phyloP scores from a whole-genome alignment of 35 echinoderm and acorn worm species.

The Eucidaris tribuloides region DNA sequence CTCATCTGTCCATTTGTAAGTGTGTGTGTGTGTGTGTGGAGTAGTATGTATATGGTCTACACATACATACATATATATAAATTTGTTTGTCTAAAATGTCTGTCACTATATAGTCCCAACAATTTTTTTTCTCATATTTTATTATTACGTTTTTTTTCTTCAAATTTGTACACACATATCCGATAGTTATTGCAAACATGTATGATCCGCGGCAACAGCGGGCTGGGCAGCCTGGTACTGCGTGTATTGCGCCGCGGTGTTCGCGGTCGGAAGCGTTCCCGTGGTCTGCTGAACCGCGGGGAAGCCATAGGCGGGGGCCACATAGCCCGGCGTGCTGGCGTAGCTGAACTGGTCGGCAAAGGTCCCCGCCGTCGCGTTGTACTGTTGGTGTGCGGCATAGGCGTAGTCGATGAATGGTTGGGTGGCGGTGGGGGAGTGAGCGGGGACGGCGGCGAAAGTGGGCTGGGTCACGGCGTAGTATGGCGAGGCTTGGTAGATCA shows the following conservation, averaged over 20 bases:
- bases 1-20: no score
- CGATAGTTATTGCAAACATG: constrained; percentile 33
- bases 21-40: no score
- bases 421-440: constrained; percentile 10
- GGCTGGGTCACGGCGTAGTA: constrained; percentile 27
- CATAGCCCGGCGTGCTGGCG: constrained; percentile 19
- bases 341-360: constrained; percentile 21
- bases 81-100: no score
- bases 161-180: no score
- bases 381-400: constrained; percentile 16
- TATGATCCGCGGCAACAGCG: constrained; percentile 5
- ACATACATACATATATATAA: no score
- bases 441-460: constrained; percentile 12
- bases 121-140: no score
- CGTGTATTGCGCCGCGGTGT: constrained; percentile 7
- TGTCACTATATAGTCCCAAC: no score
- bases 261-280: neutral
- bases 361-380: constrained; percentile 13
- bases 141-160: no score
- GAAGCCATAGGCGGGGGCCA: constrained; percentile 8
- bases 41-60: no score
- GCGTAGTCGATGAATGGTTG: constrained; percentile 30
- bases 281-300: neutral
- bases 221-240: constrained; percentile 26
- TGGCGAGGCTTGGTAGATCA: constrained; percentile 28